Evolutionary conservation across 1,140 invertebrate genomes (phyloP).

Genomic region (Pogonomyrmex californicus): DNA sequence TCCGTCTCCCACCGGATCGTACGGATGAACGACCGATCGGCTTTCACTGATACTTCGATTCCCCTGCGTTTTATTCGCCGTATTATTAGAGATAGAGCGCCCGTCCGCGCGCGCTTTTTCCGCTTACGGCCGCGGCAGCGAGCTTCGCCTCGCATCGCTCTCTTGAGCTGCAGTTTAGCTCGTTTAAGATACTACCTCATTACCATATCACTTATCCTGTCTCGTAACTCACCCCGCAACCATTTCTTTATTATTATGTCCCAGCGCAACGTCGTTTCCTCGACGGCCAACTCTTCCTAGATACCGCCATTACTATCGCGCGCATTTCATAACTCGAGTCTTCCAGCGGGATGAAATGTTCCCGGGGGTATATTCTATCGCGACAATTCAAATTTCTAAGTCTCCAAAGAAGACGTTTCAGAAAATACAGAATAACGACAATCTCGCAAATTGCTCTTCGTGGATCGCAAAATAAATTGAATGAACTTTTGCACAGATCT

Average conservation of each 20-base stretch:
- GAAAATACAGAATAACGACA: background rate
- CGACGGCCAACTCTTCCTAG: slow-evolving; percentile 41
- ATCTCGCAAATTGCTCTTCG: background rate
- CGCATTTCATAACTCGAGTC: slow-evolving; percentile 46
- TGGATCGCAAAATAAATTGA: background rate
- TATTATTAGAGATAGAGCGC: slow-evolving; percentile 59
- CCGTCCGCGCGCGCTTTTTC: slow-evolving; percentile 49
- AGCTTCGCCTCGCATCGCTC: slow-evolving; percentile 28
- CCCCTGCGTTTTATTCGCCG: slow-evolving; percentile 43
- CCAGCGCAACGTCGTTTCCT: slow-evolving; percentile 13
- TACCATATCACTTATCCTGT: slow-evolving; percentile 64
- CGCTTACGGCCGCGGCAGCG: slow-evolving; percentile 47
- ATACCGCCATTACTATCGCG: background rate
- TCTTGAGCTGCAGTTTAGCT: slow-evolving; percentile 50
- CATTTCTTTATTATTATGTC: slow-evolving; percentile 66
- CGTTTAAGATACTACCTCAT: slow-evolving; percentile 59
- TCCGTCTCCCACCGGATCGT: background rate
- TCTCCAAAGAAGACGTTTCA: slow-evolving; percentile 8
- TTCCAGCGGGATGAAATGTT: background rate
- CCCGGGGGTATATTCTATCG: background rate
- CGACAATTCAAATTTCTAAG: slow-evolving; percentile 12
- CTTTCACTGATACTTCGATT: slow-evolving; percentile 70
- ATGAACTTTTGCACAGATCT: background rate
- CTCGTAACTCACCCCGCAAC: slow-evolving; percentile 58
- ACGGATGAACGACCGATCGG: slow-evolving; percentile 61